Evolutionary conservation across 2,797 vertebrate genomes (phyloP).

Genomic region (Dendrocincla fuliginosa): DNA sequence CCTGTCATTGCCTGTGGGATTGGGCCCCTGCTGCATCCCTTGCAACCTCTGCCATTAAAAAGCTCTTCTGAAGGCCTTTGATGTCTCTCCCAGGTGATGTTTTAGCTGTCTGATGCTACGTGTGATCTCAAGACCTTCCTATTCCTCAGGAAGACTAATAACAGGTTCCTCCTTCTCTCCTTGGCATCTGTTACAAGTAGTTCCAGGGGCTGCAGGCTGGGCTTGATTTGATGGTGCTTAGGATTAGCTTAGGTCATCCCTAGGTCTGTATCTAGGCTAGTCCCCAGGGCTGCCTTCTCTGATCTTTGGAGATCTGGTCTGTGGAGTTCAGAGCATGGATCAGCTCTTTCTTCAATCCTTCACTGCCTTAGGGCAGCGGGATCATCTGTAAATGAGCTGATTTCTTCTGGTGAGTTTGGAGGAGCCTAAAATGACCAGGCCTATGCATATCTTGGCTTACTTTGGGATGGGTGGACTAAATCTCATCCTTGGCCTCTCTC

Average conservation of each 20-base stretch:
- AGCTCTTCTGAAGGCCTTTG: background rate
- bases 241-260: background rate
- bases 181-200: background rate
- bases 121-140: background rate
- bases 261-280: background rate
- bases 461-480: background rate
- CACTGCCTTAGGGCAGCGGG: background rate
- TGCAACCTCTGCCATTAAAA: background rate
- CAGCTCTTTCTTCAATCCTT: background rate
- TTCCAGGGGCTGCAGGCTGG: background rate
- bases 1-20: accelerated
- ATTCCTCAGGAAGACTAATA: background rate
- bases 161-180: background rate
- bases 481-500: background rate
- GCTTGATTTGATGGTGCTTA: background rate
- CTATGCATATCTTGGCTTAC: accelerated
- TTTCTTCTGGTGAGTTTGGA: background rate
- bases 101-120: background rate
- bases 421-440: background rate
- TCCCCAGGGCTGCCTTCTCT: background rate
- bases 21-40: accelerated
- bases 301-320: background rate
- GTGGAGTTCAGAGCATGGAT: background rate
- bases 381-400: background rate
- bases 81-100: background rate